Evolutionary conservation across 2,113 vertebrate genomes (phyloP), one percentile per base, ranked within the genome.

Genomic region (Ciconia stormi): DNA sequence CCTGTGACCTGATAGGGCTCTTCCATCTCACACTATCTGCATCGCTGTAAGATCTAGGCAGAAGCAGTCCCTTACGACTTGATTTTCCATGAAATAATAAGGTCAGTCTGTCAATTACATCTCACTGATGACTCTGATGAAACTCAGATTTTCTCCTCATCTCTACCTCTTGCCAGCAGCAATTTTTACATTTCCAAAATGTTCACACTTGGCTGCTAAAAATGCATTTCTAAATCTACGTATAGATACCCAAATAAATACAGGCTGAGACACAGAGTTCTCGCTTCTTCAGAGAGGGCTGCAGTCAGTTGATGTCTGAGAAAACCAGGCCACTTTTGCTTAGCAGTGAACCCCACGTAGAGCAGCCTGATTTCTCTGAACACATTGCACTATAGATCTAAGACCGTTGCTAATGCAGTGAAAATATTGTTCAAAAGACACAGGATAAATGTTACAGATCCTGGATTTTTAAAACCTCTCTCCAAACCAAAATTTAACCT

Each of bases 391-490:
- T 44, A 7, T 34, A 61, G 30, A 72, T 61, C 6, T 19, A 82
- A 72, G 16, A 61, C 26, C 13, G 25, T 13, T 88, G 36, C 7
- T 73, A 78, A 66, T 42, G 42, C 53, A 78, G 11, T 44, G 44
- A 62, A 96, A 89, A 61, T 78, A 38, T 58, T 78, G 26, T 46
- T 81, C n/a, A 69, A n/a, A 87, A 90, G 36, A 58, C 42, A 73
- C 67, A 42, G 47, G 26, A 80, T 72, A 88, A 76, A 95, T 86
- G 62, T 93, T 86, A 90, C 34, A 52, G 27, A 49, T 18, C n/a
- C 19, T 18, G 30, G 62, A 61, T 95, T 93, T 86, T 89, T 29
- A 56, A 82, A 92, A 30, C 29, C 25, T 86, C 38, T 61, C 30
- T 77, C 78, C 44, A 55, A 81, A 36, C 17, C 0, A 0, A 92